Conservation (phyloP, 2,797 vertebrate species). For the Numenius phaeopus region DNA sequence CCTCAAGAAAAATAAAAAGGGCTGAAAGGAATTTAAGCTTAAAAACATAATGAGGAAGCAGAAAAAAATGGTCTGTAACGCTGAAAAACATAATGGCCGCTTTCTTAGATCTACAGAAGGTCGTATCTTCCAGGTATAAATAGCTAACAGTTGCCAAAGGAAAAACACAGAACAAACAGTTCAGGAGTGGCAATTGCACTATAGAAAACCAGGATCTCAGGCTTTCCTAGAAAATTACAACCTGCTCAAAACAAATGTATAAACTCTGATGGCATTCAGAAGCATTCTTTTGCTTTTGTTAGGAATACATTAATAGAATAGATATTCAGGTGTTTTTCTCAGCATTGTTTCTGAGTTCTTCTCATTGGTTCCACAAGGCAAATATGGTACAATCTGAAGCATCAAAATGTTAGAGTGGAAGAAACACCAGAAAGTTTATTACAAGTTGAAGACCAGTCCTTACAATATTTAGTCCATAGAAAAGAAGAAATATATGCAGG, state of each 20-base stretch:
- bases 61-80: not conserved
- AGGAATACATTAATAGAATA: not conserved
- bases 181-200: not conserved
- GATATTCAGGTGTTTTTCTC: not conserved
- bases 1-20: not conserved
- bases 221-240: not conserved
- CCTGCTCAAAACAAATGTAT: fast-evolving
- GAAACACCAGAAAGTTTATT: not conserved
- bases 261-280: not conserved
- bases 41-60: not conserved
- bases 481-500: not conserved
- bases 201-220: not conserved
- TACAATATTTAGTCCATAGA: not conserved
- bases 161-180: not conserved
- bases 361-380: not conserved
- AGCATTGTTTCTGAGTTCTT: not conserved
- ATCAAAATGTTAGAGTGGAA: not conserved
- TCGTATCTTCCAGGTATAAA: not conserved
- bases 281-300: not conserved
- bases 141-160: not conserved
- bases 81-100: not conserved
- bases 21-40: not conserved
- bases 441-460: not conserved
- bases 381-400: not conserved
- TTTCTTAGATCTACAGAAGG: not conserved